These are phyloP conservation scores for Bombus ignitus DNA, from an alignment of 1,140 invertebrate species.

Conservation along the genomic window DNA sequence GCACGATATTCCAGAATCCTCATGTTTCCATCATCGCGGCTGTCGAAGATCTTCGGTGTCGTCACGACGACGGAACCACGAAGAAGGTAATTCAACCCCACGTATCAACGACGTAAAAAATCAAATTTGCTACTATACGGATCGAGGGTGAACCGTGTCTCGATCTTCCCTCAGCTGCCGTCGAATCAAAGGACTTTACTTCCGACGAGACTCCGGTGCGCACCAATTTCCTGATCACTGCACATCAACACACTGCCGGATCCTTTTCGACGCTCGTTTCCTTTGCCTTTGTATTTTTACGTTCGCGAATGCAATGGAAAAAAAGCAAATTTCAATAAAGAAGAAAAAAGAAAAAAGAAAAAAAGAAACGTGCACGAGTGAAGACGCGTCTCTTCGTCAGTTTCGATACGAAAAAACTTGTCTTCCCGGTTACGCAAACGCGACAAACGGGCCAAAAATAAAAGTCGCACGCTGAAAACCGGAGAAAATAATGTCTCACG, in stretches of 20 bases:
- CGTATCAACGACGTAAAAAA: slow-evolving; percentile 2
- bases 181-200: slow-evolving; percentile 40
- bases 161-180: slow-evolving; percentile 25
- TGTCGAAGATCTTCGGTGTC: slow-evolving; percentile 68
- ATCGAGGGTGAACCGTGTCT: background rate
- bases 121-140: background rate
- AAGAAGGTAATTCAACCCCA: background rate
- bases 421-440: slow-evolving; percentile 70
- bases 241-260: slow-evolving; percentile 53
- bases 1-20: slow-evolving; percentile 71
- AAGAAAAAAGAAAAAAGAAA: background rate
- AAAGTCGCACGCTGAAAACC: slow-evolving; percentile 37
- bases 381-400: background rate
- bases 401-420: slow-evolving; percentile 66
- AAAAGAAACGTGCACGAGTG: background rate
- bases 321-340: background rate
- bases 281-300: background rate
- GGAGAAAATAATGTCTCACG: slow-evolving; percentile 16
- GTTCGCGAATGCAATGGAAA: background rate
- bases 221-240: slow-evolving; percentile 64
- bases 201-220: slow-evolving; percentile 40
- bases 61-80: slow-evolving; percentile 33
- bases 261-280: slow-evolving; percentile 9
- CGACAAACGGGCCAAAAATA: background rate
- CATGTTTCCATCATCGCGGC: slow-evolving; percentile 79